Conservation (phyloP, 2,797 vertebrate genomes). For the Oreochromis mossambicus region DNA sequence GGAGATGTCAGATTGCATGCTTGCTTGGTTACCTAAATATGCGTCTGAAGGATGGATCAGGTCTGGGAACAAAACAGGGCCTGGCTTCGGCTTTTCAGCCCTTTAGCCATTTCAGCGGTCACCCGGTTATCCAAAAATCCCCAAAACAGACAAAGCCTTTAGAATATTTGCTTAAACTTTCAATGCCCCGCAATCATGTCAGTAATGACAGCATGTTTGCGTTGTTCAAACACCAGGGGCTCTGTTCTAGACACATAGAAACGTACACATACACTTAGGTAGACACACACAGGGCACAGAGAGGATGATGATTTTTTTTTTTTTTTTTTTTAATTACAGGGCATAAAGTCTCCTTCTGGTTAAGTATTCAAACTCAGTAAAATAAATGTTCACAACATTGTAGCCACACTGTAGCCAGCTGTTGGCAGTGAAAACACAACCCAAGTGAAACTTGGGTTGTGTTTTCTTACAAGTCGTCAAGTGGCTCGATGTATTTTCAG, state of each 20-base stretch:
- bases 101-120: conserved; percentile 57
- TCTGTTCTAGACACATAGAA: conserved; percentile 57
- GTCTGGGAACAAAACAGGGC: conserved; percentile 56
- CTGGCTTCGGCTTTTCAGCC: conserved; percentile 34
- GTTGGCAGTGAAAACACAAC: neutral
- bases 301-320: conserved; percentile 25
- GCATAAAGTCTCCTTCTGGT: conserved; percentile 9
- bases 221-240: conserved; percentile 64
- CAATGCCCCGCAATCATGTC: conserved; percentile 72
- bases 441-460: neutral
- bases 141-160: conserved; percentile 69
- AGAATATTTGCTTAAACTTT: conserved; percentile 77
- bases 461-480: conserved; percentile 29
- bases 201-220: conserved; percentile 72
- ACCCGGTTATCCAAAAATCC: conserved; percentile 61
- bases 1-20: conserved; percentile 46
- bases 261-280: conserved; percentile 28
- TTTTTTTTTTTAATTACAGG: conserved; percentile 48
- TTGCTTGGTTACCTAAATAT: conserved; percentile 41
- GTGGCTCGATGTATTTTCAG: conserved; percentile 18
- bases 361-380: conserved; percentile 12
- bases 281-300: neutral
- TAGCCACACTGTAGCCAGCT: neutral
- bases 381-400: neutral
- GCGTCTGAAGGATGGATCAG: conserved; percentile 48